These are phyloP conservation scores for Scomber scombrus DNA, from an alignment of 2,113 vertebrate species.

Conservation along the genomic window DNA sequence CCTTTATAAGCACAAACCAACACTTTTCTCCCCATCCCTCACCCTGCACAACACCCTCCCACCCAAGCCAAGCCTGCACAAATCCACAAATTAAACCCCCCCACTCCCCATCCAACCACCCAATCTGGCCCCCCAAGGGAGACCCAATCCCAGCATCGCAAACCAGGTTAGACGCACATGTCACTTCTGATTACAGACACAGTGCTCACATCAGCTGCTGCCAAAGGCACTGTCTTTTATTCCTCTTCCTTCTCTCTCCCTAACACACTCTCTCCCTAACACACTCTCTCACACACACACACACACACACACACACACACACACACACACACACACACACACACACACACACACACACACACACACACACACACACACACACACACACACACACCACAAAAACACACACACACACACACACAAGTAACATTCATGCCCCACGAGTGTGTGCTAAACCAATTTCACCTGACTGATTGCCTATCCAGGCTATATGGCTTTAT, in stretches of 20 bases:
- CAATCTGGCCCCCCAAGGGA: constrained; percentile 71
- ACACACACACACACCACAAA: no score
- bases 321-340: constrained; percentile 33
- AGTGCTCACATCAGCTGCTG: constrained; percentile 77
- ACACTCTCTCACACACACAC: not conserved
- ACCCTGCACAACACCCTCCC: constrained; percentile 45
- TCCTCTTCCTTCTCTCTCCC: not conserved
- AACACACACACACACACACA: constrained; percentile 23
- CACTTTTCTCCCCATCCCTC: constrained; percentile 51
- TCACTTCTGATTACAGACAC: constrained; percentile 83
- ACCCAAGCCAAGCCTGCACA: constrained; percentile 77
- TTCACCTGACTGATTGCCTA: constrained; percentile 51
- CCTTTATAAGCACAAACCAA: constrained; percentile 55
- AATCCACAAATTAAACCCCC: constrained; percentile 73
- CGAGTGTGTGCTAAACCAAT: constrained; percentile 46
- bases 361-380: constrained; percentile 17
- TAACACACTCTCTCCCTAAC: not conserved
- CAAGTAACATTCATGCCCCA: constrained; percentile 3
- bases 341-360: constrained; percentile 19
- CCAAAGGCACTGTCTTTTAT: constrained; percentile 64
- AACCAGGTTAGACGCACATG: constrained; percentile 86
- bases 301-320: no score
- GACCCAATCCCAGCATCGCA: constrained; percentile 77
- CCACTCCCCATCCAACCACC: constrained; percentile 38
- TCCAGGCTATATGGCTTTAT: not conserved